phyloP scores from a whole-genome alignment of 2,113 vertebrate genomes.

The Notarius quadriscutis region DNA sequence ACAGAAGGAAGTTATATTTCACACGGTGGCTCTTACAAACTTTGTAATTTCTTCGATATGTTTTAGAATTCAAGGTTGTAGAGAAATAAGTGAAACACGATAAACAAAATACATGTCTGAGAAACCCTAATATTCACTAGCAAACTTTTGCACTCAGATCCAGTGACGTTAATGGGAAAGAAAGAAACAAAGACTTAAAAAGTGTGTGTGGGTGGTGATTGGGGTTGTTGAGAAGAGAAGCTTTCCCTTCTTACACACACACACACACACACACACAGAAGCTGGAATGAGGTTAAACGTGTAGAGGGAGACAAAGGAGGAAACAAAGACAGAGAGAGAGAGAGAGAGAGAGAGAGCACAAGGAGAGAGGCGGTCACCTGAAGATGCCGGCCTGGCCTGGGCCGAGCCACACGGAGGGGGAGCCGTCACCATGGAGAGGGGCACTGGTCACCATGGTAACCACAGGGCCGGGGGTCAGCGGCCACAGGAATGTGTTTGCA shows the following conservation, averaged over 20 bases:
- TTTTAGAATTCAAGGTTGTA: neutral
- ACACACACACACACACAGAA: neutral
- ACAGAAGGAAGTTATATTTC: neutral
- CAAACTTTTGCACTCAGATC: neutral
- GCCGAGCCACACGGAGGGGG: constrained; percentile 44
- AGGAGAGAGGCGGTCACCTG: constrained; percentile 50
- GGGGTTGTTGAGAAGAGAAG: neutral
- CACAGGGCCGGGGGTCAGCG: constrained; percentile 54
- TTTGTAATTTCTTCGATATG: neutral
- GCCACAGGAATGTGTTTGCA: constrained; percentile 60
- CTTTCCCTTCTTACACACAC: neutral
- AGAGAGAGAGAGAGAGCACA: neutral
- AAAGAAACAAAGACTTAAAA: neutral
- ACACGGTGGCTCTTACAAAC: neutral
- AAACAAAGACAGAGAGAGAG: constrained; percentile 18
- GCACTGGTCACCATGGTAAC: constrained; percentile 55
- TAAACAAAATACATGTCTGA: neutral
- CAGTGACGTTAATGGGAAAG: neutral
- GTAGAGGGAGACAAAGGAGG: constrained; percentile 55
- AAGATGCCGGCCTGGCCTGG: constrained; percentile 47
- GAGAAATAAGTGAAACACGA: neutral
- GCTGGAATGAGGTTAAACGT: neutral
- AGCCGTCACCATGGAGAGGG: constrained; percentile 54
- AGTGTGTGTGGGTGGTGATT: constrained; percentile 5
- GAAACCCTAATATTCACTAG: neutral